phyloP scores from a whole-genome alignment of 2,113 vertebrate species.

The Lipophrys pholis region DNA sequence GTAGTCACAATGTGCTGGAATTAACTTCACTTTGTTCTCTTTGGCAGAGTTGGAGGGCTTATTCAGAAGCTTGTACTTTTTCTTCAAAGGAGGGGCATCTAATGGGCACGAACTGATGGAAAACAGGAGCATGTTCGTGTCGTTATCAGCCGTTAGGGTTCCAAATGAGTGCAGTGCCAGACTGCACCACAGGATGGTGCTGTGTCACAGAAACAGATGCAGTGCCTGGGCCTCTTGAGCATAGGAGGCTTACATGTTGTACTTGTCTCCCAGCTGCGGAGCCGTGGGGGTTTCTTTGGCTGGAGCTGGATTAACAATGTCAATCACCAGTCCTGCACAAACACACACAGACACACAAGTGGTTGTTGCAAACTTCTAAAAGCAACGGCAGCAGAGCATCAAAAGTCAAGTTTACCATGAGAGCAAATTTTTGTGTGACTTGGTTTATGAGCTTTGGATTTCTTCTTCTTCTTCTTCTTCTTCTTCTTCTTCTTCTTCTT shows the following conservation, averaged over 20 bases:
- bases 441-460: conserved; percentile 92
- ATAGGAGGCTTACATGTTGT: conserved; percentile 93
- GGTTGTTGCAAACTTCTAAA: too few species aligned
- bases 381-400: too few species aligned
- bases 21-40: conserved; percentile 98
- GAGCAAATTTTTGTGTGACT: conserved; percentile 95
- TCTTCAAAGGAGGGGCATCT: conserved; percentile 87
- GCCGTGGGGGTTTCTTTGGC: conserved; percentile 84
- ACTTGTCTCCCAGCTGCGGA: conserved; percentile 88
- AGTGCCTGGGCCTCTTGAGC: conserved; percentile 90
- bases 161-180: background rate
- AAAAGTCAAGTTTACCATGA: conserved; percentile 86
- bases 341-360: too few species aligned
- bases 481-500: conserved; percentile 88
- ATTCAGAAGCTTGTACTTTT: conserved; percentile 97
- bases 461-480: conserved; percentile 92
- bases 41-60: conserved; percentile 91
- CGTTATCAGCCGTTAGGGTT: conserved; percentile 8
- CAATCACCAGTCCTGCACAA: conserved; percentile 89
- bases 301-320: conserved; percentile 85
- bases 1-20: conserved; percentile 93
- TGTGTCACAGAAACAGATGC: background rate
- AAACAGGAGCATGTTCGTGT: background rate
- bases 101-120: conserved; percentile 57
- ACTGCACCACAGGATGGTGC: background rate